Percentiles rank a stretch among this genome's conserved stretches.
phyloP scores from a whole-genome alignment of 2,797 vertebrate genomes.

The Catostomus latipinnis region DNA sequence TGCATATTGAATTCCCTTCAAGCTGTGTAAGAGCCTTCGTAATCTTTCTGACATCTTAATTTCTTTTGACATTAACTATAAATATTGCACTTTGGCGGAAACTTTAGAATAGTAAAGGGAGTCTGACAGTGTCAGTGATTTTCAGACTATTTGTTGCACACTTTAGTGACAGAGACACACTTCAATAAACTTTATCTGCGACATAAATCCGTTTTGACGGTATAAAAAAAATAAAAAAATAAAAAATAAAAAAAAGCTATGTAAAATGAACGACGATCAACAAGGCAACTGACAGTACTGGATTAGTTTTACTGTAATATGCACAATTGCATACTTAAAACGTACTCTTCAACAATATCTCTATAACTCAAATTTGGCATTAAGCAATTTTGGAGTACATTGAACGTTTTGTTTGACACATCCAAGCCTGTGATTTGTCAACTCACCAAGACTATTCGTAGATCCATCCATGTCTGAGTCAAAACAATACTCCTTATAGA shows the following conservation, averaged over 20 bases:
- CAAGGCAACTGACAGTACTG: no score
- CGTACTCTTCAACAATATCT: no score
- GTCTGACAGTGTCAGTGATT: background rate
- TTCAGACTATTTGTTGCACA: background rate
- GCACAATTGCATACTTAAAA: no score
- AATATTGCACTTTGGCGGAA: no score
- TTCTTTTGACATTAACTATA: background rate
- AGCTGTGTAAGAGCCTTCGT: background rate
- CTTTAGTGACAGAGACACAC: background rate
- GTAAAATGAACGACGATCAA: no score
- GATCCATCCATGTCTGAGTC: constrained; percentile 75
- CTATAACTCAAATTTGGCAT: no score
- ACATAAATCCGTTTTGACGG: background rate
- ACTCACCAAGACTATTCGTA: constrained; percentile 81
- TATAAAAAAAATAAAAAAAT: background rate
- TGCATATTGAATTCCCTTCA: no score
- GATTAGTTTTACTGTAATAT: no score
- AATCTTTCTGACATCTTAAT: no score
- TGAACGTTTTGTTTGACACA: background rate
- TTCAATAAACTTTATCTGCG: background rate
- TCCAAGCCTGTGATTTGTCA: background rate
- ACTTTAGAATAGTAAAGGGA: background rate
- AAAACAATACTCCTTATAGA: constrained; percentile 21
- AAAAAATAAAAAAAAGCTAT: no score
- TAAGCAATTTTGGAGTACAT: no score